Conservation (phyloP, 2,888 invertebrate species). For the Folsomia manolachei region DNA sequence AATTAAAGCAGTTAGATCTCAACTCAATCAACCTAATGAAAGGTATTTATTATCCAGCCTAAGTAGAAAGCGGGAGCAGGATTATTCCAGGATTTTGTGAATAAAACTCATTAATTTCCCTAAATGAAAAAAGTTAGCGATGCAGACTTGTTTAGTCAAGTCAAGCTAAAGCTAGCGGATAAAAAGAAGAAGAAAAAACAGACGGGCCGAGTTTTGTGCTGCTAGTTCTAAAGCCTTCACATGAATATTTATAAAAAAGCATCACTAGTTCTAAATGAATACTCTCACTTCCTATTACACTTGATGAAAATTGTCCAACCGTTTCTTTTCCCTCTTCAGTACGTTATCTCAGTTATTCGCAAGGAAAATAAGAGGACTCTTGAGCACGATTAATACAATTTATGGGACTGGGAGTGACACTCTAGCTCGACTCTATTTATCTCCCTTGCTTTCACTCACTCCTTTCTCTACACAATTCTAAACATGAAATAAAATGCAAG, state of each 20-base stretch:
- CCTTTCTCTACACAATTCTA: neutral
- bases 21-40: slow-evolving; percentile 2
- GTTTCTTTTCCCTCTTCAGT: neutral
- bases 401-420: slow-evolving; percentile 22
- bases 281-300: slow-evolving; percentile 20
- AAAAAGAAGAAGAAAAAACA: slow-evolving; percentile 1
- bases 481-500: slow-evolving; percentile 4
- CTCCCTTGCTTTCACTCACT: slow-evolving; percentile 7
- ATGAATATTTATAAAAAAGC: slow-evolving; percentile 29
- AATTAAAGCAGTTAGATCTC: neutral
- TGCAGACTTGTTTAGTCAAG: neutral
- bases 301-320: slow-evolving; percentile 20
- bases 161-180: neutral
- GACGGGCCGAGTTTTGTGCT: neutral
- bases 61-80: neutral
- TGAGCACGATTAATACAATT: slow-evolving; percentile 31
- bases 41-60: neutral
- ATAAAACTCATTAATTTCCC: slow-evolving; percentile 20
- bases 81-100: neutral
- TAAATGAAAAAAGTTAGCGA: slow-evolving; percentile 21
- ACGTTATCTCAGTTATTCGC: slow-evolving; percentile 14
- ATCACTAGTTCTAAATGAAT: slow-evolving; percentile 19
- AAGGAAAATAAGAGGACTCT: slow-evolving; percentile 21
- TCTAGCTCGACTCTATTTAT: slow-evolving; percentile 3
- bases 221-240: no score